phyloP scores from a whole-genome alignment of 2,113 vertebrate species.

The Chlamydotis undulata region DNA sequence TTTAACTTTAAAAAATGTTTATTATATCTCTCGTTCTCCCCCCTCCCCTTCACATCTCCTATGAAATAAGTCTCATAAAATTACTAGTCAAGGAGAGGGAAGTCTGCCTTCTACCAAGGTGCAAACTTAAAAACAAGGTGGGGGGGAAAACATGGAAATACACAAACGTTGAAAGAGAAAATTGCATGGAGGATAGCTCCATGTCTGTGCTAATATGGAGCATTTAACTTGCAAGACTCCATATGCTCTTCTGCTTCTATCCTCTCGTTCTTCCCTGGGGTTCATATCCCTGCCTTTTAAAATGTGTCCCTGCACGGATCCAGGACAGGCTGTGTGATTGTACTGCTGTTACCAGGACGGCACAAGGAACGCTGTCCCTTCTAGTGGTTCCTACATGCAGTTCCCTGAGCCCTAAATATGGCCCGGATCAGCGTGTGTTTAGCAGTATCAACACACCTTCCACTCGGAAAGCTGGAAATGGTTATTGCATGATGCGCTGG shows the following conservation, averaged over 20 bases:
- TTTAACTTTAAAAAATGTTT: not conserved
- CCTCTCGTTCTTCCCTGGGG: not conserved
- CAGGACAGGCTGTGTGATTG: not conserved
- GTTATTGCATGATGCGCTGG: constrained; percentile 17
- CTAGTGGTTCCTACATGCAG: not conserved
- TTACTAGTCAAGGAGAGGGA: rapidly evolving
- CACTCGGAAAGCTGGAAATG: constrained; percentile 3
- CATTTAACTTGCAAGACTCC: not conserved
- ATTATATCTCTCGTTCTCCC: not conserved
- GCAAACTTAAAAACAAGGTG: not conserved
- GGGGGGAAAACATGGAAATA: not conserved
- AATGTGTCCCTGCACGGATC: not conserved
- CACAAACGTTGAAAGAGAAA: not conserved
- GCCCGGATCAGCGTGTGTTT: not conserved
- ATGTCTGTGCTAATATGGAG: not conserved
- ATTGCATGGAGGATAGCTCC: not conserved
- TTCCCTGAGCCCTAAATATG: not conserved
- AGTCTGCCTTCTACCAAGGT: not conserved
- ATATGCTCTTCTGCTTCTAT: not conserved
- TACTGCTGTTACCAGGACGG: not conserved
- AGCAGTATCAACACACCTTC: not conserved
- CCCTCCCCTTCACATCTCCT: not conserved
- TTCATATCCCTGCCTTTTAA: not conserved
- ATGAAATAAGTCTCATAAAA: not conserved
- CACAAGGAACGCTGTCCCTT: not conserved